These are phyloP conservation scores for Sphenopsis melanotis DNA, from an alignment of 2,797 vertebrate species.

Conservation along the genomic window DNA sequence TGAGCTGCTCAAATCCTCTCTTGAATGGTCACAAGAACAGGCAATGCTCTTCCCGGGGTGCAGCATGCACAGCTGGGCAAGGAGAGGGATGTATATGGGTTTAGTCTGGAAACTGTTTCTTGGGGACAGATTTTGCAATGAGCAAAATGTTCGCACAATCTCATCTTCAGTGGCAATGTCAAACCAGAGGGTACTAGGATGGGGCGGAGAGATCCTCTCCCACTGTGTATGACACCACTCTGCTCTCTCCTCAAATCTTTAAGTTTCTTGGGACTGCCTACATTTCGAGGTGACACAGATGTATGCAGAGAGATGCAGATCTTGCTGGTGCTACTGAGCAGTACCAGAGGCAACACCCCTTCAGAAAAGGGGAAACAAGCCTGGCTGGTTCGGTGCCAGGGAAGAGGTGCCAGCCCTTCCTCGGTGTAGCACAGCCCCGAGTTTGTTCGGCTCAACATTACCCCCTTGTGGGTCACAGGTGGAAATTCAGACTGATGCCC, in stretches of 20 bases:
- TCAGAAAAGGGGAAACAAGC: not conserved
- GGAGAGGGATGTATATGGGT: accelerated
- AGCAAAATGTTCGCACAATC: accelerated
- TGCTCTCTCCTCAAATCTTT: not conserved
- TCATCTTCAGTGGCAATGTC: not conserved
- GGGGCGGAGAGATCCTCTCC: not conserved
- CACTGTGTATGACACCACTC: accelerated
- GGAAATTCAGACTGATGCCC: conserved; percentile 5
- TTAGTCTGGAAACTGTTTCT: not conserved
- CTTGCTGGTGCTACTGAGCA: not conserved
- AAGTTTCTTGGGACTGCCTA: not conserved
- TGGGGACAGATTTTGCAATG: not conserved
- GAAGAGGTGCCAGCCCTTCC: not conserved
- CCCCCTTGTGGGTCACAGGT: conserved; percentile 59
- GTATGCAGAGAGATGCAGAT: not conserved
- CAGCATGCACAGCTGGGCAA: not conserved
- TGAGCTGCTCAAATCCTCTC: not conserved
- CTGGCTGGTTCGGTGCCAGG: accelerated
- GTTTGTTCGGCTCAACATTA: conserved; percentile 57
- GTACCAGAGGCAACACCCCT: not conserved
- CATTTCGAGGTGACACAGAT: not conserved
- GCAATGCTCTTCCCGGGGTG: not conserved
- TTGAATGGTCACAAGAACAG: not conserved
- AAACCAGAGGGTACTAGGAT: not conserved
- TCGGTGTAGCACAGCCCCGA: not conserved